phyloP scores from a whole-genome alignment of 2,888 invertebrate genomes.

The Cryptocephalus primarius region DNA sequence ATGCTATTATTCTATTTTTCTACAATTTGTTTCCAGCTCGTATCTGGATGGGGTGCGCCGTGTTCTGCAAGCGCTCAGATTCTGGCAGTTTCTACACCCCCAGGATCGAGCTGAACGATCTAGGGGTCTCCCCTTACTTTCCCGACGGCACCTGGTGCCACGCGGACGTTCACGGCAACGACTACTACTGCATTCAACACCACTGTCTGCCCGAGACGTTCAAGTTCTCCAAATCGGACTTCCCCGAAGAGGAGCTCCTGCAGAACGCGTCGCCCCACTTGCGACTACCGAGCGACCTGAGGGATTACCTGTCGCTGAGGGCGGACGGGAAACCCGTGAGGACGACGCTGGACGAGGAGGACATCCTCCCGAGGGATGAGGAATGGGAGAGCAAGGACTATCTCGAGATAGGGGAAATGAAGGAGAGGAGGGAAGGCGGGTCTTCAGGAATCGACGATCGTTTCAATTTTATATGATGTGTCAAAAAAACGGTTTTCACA shows the following conservation, averaged over 20 bases:
- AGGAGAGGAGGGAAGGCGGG: neutral
- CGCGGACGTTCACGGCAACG: conserved; percentile 46
- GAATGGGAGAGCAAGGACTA: conserved; percentile 62
- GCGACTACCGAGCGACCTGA: conserved; percentile 39
- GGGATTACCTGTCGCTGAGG: conserved; percentile 51
- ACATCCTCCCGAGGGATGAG: conserved; percentile 43
- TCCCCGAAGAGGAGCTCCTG: conserved; percentile 46
- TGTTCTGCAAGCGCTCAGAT: conserved; percentile 59
- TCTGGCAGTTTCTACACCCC: conserved; percentile 65
- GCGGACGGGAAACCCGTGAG: conserved; percentile 49
- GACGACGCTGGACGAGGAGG: conserved; percentile 44
- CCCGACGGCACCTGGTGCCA: conserved; percentile 79
- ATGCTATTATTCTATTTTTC: no score
- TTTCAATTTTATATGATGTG: no score
- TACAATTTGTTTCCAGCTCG: conserved; percentile 40
- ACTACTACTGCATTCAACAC: conserved; percentile 61
- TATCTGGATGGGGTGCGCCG: conserved; percentile 70
- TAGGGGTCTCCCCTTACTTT: conserved; percentile 61
- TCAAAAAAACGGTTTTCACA: no score
- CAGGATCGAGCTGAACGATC: conserved; percentile 61
- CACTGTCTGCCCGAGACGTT: conserved; percentile 64
- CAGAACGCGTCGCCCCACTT: conserved; percentile 51
- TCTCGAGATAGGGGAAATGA: conserved; percentile 42
- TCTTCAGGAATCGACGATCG: no score
- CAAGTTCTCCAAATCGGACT: conserved; percentile 46